Evolutionary conservation across 2,113 vertebrate species (phyloP), one percentile per base, ranked within the genome.

Genomic region (Tragulus kanchil): DNA sequence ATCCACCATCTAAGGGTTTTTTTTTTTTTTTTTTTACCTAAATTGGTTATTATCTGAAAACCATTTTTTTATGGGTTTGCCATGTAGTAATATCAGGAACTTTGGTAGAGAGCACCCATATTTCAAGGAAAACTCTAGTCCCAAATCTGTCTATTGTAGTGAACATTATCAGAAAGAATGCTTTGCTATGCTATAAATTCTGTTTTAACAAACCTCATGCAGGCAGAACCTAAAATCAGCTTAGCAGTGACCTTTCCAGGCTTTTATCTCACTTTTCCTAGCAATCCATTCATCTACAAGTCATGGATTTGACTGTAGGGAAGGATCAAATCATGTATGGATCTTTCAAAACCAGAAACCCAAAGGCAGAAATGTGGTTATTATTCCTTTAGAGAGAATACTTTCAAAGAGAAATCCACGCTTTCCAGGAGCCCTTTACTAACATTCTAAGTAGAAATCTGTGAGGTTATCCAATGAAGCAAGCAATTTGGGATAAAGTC

Each of bases 101-200:
- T 92, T 83, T 61, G 54, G 58, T 88, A 92, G 91, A 92, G 42
- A 84, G 7, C 25, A 11, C 26, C 26, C 65, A 78, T n/a, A 89
- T 26, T 84, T 88, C 19, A 94, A 78, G 11, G 14, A 90, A 89
- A 88, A 89, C 23, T 64, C 65, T 54, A 91, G 62, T 89, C 54
- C 50, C 85, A 92, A 91, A 92, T 89, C n/a, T 89, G 67, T 87
- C 85, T 61, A 61, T 1, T 31, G 9, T 8, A 56, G 79, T 84
- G 56, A 86, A 87, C 89, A 92, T 87, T 86, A 95, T 16, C 75
- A 93, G 31, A 92, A 36, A 93, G 71, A 94, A 94, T 85, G 59
- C 23, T 88, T 85, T 75, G 28, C 62, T 82, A 26, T 45, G 45
- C 62, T 45, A 36, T 90, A 85, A 94, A 97, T 86, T 83, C 19